These are phyloP conservation scores for Periophthalmus modestus DNA, from an alignment of 2,113 vertebrate genomes.

Conservation along the genomic window DNA sequence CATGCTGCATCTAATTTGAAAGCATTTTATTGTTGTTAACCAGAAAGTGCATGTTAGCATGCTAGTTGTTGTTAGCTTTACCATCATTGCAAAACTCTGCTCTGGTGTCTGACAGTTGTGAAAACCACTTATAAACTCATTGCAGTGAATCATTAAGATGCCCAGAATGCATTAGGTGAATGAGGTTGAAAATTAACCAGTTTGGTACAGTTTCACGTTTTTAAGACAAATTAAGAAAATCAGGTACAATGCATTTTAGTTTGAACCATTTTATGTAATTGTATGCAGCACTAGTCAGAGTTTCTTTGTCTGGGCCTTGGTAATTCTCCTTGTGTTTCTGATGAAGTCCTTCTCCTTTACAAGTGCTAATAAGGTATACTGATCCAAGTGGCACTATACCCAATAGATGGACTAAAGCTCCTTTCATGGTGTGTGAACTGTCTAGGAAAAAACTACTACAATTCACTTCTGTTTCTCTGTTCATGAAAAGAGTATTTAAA, in stretches of 20 bases:
- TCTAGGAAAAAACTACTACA: background rate
- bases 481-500: background rate
- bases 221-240: no score
- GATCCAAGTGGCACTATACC: background rate
- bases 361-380: background rate
- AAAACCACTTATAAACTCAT: no score
- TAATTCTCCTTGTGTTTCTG: background rate
- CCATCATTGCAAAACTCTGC: no score
- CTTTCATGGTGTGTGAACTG: background rate
- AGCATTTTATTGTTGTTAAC: no score
- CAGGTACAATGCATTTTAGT: background rate
- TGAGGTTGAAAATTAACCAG: no score
- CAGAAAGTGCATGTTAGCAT: no score
- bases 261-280: background rate
- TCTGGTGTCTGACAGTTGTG: no score
- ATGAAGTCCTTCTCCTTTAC: background rate
- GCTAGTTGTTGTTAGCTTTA: no score
- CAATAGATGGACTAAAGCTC: background rate
- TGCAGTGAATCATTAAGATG: no score
- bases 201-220: no score
- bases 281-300: background rate
- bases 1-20: no score
- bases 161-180: no score
- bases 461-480: background rate
- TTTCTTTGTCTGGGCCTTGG: background rate